These are phyloP conservation scores for Nasonia longicornis DNA, from an alignment of 1,140 invertebrate species.

Conservation along the genomic window DNA sequence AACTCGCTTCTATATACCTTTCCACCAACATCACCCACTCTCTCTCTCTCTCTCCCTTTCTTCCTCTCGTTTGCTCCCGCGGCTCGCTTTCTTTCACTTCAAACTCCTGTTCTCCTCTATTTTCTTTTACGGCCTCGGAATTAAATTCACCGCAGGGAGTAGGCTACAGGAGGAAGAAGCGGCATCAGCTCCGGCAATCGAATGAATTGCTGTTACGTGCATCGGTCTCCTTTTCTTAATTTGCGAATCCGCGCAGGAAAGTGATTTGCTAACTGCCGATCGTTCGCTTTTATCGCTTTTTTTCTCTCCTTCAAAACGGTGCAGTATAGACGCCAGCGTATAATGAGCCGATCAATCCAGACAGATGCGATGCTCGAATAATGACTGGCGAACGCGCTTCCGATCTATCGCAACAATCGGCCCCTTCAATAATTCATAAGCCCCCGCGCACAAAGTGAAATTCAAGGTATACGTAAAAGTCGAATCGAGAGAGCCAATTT, in stretches of 20 bases:
- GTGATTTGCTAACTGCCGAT: conserved; percentile 35
- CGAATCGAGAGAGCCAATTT: conserved; percentile 3
- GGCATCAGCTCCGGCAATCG: conserved; percentile 21
- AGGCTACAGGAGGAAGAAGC: conserved; percentile 17
- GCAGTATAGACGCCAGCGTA: too few relatives aligned
- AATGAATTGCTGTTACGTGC: conserved; percentile 41
- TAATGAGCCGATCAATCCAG: too few relatives aligned
- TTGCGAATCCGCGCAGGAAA: conserved; percentile 14
- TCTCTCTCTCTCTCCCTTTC: conserved; percentile 38
- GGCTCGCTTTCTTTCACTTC: conserved; percentile 25
- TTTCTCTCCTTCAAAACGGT: too few relatives aligned
- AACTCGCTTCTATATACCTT: conserved; percentile 48
- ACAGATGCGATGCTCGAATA: too few relatives aligned
- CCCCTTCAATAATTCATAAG: neutral
- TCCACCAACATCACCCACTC: conserved; percentile 16
- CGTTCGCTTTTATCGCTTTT: too few relatives aligned
- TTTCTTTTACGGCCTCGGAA: conserved; percentile 42
- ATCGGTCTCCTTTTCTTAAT: conserved; percentile 42
- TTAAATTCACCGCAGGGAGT: conserved; percentile 38
- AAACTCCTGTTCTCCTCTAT: conserved; percentile 22
- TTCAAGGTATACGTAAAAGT: neutral
- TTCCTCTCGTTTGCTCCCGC: conserved; percentile 30
- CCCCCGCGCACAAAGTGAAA: neutral
- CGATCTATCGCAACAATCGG: neutral
- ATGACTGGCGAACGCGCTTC: neutral